A percentile compares a stretch with the other conserved stretches of the same genome.
phyloP scores from a whole-genome alignment of 2,888 invertebrate genomes.

The Catocala nupta region DNA sequence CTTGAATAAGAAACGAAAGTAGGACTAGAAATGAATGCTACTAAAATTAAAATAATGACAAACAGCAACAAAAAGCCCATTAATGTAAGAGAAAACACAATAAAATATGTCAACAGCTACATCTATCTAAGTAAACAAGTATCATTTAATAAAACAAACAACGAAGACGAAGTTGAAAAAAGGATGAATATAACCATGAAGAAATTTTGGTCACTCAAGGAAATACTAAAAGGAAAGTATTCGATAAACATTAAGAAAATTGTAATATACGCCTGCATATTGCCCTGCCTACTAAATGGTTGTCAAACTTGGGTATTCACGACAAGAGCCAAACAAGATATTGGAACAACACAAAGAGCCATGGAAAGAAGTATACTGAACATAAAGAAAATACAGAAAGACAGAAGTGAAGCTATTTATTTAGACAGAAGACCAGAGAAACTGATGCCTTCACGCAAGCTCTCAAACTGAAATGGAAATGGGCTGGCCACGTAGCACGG shows the following conservation, averaged over 20 bases:
- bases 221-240: constrained; percentile 7
- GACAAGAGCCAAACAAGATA: too few relatives aligned
- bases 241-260: constrained; percentile 4
- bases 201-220: constrained; percentile 14
- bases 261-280: not conserved
- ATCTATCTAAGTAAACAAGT: constrained; percentile 13
- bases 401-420: too few relatives aligned
- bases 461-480: too few relatives aligned
- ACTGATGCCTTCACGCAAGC: too few relatives aligned
- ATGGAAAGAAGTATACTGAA: too few relatives aligned
- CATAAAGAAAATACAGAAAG: too few relatives aligned
- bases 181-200: constrained; percentile 4
- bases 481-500: too few relatives aligned
- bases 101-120: constrained; percentile 10
- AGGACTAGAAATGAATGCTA: constrained; percentile 12
- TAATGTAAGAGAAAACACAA: not conserved
- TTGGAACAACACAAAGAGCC: too few relatives aligned
- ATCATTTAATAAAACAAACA: constrained; percentile 3
- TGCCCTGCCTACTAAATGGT: not conserved
- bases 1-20: constrained; percentile 2
- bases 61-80: not conserved
- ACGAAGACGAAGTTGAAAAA: constrained; percentile 6
- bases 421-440: too few relatives aligned
- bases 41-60: constrained; percentile 12
- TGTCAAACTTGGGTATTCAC: too few relatives aligned